Conservation (phyloP, 2,113 vertebrate species). For the Trachemys scripta region DNA sequence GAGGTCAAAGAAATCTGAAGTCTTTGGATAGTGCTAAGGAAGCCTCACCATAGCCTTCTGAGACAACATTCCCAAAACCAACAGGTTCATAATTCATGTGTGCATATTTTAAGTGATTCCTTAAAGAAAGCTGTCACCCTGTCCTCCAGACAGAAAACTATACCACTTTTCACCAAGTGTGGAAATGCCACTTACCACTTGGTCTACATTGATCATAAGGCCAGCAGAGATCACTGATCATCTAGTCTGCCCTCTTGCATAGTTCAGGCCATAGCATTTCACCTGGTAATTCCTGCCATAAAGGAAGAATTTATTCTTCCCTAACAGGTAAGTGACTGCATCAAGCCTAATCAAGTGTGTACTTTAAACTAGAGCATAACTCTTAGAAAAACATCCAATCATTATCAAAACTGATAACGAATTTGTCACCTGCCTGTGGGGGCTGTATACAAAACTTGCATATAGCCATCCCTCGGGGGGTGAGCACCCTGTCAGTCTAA, state of each 20-base stretch:
- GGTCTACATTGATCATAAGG: not conserved
- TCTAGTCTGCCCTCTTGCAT: not conserved
- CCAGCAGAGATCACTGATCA: not conserved
- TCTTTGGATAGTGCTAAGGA: not conserved
- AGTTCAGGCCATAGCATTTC: not conserved
- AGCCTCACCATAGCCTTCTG: not conserved
- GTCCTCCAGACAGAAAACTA: not conserved
- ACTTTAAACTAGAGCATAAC: not conserved
- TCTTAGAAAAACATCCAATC: not conserved
- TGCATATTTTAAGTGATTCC: not conserved
- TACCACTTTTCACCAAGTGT: not conserved
- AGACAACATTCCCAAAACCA: not conserved
- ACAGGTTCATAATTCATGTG: not conserved
- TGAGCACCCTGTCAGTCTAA: not conserved
- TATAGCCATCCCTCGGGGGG: not conserved
- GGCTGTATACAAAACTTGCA: not conserved
- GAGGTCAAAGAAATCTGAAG: not conserved
- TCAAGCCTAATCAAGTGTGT: not conserved
- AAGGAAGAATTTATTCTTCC: not conserved
- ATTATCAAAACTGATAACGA: not conserved
- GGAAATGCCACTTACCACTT: not conserved
- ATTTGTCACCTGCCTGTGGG: not conserved
- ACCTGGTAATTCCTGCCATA: not conserved
- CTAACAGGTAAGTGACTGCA: fast-evolving
- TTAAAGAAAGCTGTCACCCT: not conserved